Conservation (phyloP, 2,113 vertebrate genomes). For the Gambusia holbrooki region DNA sequence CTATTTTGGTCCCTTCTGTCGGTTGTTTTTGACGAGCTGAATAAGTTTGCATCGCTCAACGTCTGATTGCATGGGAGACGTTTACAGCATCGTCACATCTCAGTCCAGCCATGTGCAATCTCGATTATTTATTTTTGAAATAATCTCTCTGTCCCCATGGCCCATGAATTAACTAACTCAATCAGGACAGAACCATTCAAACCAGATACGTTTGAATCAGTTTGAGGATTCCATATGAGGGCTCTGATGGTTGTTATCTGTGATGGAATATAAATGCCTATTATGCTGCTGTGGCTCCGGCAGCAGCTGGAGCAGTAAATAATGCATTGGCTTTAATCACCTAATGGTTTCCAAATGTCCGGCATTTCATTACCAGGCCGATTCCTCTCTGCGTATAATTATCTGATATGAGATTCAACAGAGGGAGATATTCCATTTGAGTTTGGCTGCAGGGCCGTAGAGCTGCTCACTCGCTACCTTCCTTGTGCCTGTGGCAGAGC, state of each 20-base stretch:
- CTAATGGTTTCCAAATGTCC: conserved; percentile 76
- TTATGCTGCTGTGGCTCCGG: conserved; percentile 51
- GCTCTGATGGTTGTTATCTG: conserved; percentile 34
- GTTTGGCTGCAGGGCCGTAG: conserved; percentile 54
- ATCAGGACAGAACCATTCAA: conserved; percentile 47
- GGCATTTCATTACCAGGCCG: conserved; percentile 70
- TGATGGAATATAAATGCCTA: conserved; percentile 48
- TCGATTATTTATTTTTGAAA: conserved; percentile 19
- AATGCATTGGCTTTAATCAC: conserved; percentile 80
- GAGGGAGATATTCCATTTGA: conserved; percentile 65
- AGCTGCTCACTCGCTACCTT: conserved; percentile 31
- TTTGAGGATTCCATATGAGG: conserved; percentile 10
- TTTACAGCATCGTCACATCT: conserved; percentile 20
- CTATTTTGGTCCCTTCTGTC: not conserved
- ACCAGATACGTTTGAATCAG: conserved; percentile 44
- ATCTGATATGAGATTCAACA: conserved; percentile 68
- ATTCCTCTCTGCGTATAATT: conserved; percentile 70
- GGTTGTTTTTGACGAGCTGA: not conserved
- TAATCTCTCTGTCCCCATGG: not conserved
- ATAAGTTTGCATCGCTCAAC: conserved; percentile 16
- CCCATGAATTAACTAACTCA: conserved; percentile 44
- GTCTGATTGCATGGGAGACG: conserved; percentile 18
- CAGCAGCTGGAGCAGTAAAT: conserved; percentile 78
- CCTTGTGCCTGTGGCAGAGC: conserved; percentile 25
- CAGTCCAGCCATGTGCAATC: conserved; percentile 29